Evolutionary conservation across 1,140 invertebrate species (phyloP), one percentile per base, ranked within the genome.

Genomic region (Zeugodacus cucurbitae): DNA sequence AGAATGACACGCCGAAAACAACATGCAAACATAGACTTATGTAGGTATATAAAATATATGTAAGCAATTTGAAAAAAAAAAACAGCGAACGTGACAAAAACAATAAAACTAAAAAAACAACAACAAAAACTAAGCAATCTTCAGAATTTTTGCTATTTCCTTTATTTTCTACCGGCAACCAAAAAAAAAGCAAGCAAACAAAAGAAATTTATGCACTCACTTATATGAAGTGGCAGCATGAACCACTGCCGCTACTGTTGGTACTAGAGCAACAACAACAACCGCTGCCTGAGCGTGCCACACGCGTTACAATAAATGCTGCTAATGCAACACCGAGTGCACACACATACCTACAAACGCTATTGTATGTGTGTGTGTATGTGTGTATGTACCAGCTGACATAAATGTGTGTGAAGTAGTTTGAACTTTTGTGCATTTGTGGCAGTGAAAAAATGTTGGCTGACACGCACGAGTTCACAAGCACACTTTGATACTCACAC

Each of bases 191-290:
- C 22, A 48, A 22, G n/a, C 41, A 82, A 48, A 48, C 74, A 82
- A 82, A 82, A 54, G 74, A 44, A 82, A 48, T 82, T 82, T 82
- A 82, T 82, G 74, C 41, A 48, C 74, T 82, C 74, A 82, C 74
- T 82, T 82, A 48, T 82, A 26, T 82, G 74, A 82, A 82, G 74
- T 82, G 74, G 74, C 74, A 78, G n/a, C 44, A 82, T 82, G 74
- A 82, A 82, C 74, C 48, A 82, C 74, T n/a, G 5, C 62, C 20
- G 48, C n/a, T 82, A 41, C 74, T n/a, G 26, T 22, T 62, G 26
- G 26, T 2, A 70, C 8, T 34, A 70, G 29, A 32, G 11, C 62
- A 67, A 34, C 29, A 34, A 32, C 14, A 70, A 70, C 64, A 70
- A 37, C 37, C 20, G 20, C 70, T 78, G n/a, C 11, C 70, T 44